Conservation (phyloP, 2,888 invertebrate genomes). For the Drosophila pseudotakahashii region DNA sequence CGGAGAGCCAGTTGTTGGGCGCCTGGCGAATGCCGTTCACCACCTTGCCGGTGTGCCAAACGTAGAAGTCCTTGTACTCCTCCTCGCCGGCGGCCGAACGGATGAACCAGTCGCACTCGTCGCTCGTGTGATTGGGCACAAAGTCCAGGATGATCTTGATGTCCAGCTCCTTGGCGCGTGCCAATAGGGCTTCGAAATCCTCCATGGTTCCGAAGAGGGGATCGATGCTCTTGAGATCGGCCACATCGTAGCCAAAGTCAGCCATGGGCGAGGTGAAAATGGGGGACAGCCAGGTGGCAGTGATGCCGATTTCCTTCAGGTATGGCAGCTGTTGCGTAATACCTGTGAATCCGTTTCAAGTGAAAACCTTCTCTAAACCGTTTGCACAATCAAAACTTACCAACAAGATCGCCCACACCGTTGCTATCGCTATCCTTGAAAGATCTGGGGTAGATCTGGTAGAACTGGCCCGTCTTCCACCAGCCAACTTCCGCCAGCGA, state of each 20-base stretch:
- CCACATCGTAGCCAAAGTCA: constrained; percentile 92
- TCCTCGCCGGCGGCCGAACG: constrained; percentile 87
- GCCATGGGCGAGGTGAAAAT: constrained; percentile 91
- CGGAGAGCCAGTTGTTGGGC: constrained; percentile 85
- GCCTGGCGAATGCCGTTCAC: constrained; percentile 80
- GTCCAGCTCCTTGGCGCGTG: constrained; percentile 85
- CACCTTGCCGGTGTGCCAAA: constrained; percentile 87
- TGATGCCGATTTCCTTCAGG: constrained; percentile 88
- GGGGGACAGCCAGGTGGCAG: constrained; percentile 90
- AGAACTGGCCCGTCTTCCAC: constrained; percentile 93
- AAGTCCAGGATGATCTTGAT: constrained; percentile 85
- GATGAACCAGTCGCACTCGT: constrained; percentile 92
- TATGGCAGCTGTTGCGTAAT: constrained; percentile 87
- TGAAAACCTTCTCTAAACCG: background rate
- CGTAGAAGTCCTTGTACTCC: constrained; percentile 89
- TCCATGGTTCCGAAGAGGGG: constrained; percentile 89
- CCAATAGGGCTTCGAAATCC: constrained; percentile 88
- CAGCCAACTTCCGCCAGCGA: constrained; percentile 85
- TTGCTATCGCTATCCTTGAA: constrained; percentile 93
- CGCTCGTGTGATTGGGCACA: constrained; percentile 88
- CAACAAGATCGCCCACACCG: constrained; percentile 93
- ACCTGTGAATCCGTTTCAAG: constrained; percentile 84
- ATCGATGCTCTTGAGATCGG: constrained; percentile 88
- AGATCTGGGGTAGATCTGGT: constrained; percentile 94
- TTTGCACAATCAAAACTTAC: constrained; percentile 82